phyloP scores from a whole-genome alignment of 2,888 invertebrate genomes.

The Polydrusus tereticollis region DNA sequence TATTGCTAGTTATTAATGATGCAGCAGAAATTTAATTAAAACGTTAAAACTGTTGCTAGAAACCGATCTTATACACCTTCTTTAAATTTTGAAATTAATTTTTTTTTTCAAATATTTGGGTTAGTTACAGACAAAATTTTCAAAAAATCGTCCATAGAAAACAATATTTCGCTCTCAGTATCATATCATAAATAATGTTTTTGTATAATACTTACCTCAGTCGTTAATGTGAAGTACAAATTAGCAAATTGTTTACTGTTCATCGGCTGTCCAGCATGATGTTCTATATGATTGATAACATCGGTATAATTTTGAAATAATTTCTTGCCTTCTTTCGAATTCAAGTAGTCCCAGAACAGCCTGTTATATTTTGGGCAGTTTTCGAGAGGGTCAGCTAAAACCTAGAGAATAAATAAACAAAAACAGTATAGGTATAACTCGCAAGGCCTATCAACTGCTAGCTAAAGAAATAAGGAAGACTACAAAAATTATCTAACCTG shows the following conservation, averaged over 20 bases:
- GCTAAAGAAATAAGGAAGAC: background rate
- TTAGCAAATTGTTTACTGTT: slow-evolving; percentile 52
- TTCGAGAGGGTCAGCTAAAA: slow-evolving; percentile 54
- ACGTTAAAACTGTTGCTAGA: no score
- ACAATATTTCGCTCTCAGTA: background rate
- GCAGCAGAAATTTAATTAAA: no score
- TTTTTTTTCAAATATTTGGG: no score
- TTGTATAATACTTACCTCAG: slow-evolving; percentile 48
- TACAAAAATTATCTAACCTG: no score
- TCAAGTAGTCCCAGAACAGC: slow-evolving; percentile 51
- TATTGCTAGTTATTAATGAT: no score
- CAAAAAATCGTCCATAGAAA: no score
- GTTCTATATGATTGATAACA: slow-evolving; percentile 47
- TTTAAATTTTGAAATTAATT: no score
- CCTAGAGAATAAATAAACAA: slow-evolving; percentile 43
- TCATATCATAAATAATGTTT: background rate
- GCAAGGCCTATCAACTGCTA: background rate
- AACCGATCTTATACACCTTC: no score
- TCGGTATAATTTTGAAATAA: slow-evolving; percentile 51
- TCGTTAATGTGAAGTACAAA: slow-evolving; percentile 55
- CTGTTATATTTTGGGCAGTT: slow-evolving; percentile 55
- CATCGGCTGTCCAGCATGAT: slow-evolving; percentile 51
- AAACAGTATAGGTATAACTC: background rate
- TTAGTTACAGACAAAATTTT: no score
- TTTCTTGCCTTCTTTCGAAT: slow-evolving; percentile 50